phyloP scores from a whole-genome alignment of 2,888 invertebrate species.

The Venusia cambrica region DNA sequence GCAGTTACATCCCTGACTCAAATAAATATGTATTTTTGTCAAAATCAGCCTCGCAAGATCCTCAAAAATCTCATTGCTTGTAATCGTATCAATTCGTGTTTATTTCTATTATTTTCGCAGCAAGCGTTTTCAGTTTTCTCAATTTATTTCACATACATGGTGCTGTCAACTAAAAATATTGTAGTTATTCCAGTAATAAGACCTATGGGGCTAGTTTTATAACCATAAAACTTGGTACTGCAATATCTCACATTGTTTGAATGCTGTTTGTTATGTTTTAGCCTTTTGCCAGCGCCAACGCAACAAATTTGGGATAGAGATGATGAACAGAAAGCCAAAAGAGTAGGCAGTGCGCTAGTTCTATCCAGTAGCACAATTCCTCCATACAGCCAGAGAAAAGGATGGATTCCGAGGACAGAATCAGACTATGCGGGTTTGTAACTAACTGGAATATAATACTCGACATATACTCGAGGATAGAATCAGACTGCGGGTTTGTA shows the following conservation, averaged over 20 bases:
- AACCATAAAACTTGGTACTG: no score
- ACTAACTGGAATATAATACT: no score
- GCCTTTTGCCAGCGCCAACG: slow-evolving; percentile 92
- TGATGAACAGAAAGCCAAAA: slow-evolving; percentile 84
- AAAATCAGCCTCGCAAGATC: background rate
- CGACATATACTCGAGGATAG: no score
- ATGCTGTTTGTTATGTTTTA: slow-evolving; percentile 50
- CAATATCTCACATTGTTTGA: slow-evolving; percentile 9
- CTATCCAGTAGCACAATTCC: slow-evolving; percentile 91
- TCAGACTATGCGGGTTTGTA: slow-evolving; percentile 83
- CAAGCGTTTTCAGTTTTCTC: background rate
- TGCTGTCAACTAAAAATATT: no score
- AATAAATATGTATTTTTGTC: background rate
- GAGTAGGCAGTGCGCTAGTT: slow-evolving; percentile 84
- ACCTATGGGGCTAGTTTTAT: no score
- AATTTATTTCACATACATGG: background rate
- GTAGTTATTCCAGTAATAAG: no score
- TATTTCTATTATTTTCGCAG: slow-evolving; percentile 1
- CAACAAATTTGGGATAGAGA: slow-evolving; percentile 95
- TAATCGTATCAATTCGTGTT: slow-evolving; percentile 1
- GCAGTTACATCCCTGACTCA: no score
- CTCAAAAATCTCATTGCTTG: background rate
- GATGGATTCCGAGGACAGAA: slow-evolving; percentile 94
- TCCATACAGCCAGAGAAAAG: slow-evolving; percentile 96
- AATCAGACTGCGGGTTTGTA: no score